These are phyloP conservation scores for Macrosteles quadrilineatus DNA, from an alignment of 1,140 invertebrate species.

Conservation along the genomic window DNA sequence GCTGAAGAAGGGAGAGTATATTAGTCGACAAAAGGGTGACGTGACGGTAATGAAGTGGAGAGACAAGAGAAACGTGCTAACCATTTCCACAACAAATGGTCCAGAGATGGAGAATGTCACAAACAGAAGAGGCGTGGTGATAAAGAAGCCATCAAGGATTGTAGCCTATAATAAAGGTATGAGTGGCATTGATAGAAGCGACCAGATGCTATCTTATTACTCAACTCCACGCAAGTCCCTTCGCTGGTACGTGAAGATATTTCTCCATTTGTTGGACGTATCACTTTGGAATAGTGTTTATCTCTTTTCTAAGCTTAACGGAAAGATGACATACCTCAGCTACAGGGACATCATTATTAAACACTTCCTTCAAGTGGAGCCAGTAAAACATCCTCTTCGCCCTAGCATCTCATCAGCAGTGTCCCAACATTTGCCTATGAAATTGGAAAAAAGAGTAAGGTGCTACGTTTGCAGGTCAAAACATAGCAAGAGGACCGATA, in stretches of 20 bases:
- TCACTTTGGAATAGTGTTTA: slow-evolving; percentile 24
- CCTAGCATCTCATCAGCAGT: neutral
- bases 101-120: slow-evolving; percentile 36
- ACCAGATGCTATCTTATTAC: slow-evolving; percentile 35
- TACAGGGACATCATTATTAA: too few relatives aligned
- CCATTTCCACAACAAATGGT: slow-evolving; percentile 40
- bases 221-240: too few relatives aligned
- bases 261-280: slow-evolving; percentile 31
- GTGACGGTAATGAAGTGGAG: slow-evolving; percentile 42
- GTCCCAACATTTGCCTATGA: slow-evolving; percentile 2
- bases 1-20: too few relatives aligned
- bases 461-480: too few relatives aligned
- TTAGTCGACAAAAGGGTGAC: slow-evolving; percentile 34
- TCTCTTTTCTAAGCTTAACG: slow-evolving; percentile 15
- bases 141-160: slow-evolving; percentile 27
- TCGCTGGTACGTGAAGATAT: slow-evolving; percentile 33
- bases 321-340: slow-evolving; percentile 28
- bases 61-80: slow-evolving; percentile 42
- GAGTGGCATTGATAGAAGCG: slow-evolving; percentile 26
- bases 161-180: slow-evolving; percentile 35
- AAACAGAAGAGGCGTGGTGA: slow-evolving; percentile 34
- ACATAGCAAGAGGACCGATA: neutral
- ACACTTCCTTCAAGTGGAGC: too few relatives aligned
- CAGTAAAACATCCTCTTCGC: neutral
- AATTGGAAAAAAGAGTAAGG: neutral